phyloP scores from a whole-genome alignment of 2,797 vertebrate genomes.

The Hipposideros larvatus region DNA sequence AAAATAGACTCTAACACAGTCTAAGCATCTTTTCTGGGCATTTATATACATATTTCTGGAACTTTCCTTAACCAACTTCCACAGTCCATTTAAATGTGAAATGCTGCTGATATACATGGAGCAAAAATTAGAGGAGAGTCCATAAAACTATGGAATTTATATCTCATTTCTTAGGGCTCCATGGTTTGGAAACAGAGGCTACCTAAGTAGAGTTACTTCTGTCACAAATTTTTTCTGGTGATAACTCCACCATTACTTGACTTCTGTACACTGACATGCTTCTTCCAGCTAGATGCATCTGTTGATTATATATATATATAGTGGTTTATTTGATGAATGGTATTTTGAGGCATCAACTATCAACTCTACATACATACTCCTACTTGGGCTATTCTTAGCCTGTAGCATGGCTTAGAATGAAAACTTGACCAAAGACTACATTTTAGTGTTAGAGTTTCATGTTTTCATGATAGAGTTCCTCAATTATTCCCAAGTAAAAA shows the following conservation, averaged over 20 bases:
- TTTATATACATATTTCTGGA: background rate
- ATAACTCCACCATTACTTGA: rapidly evolving
- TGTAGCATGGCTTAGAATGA: background rate
- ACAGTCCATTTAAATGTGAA: background rate
- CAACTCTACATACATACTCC: rapidly evolving
- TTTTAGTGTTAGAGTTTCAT: background rate
- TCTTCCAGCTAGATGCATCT: background rate
- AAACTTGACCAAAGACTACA: background rate
- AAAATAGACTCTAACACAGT: background rate
- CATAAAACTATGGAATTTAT: background rate
- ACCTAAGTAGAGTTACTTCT: background rate
- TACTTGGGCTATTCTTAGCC: background rate
- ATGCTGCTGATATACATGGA: background rate
- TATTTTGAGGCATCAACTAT: background rate
- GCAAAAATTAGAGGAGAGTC: background rate
- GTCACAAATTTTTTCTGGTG: background rate
- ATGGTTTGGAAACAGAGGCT: background rate
- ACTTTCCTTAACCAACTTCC: background rate
- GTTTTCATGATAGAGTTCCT: background rate
- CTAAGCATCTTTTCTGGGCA: background rate
- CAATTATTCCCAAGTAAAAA: background rate
- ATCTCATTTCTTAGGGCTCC: background rate
- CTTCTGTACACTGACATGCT: background rate
- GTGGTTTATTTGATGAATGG: background rate
- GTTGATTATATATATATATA: too few species aligned